Evolutionary conservation across 2,888 invertebrate genomes (phyloP).

Genomic region (Harpalus rufipes): DNA sequence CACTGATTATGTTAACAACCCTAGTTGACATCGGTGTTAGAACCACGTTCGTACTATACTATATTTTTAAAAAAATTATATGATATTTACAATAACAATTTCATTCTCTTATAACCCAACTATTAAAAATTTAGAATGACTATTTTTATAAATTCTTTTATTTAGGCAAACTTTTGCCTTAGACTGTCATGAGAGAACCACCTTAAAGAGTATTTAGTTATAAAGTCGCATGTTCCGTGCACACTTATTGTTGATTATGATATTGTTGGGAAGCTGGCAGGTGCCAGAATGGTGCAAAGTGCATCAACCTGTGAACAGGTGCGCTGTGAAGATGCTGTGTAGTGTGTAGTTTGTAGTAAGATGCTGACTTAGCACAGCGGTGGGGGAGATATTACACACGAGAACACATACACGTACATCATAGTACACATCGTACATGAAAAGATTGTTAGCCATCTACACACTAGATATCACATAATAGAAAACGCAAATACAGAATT

Average conservation of each 20-base stretch:
- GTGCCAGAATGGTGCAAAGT: conserved; percentile 39
- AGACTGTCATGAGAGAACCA: too few relatives aligned
- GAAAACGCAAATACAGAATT: neutral
- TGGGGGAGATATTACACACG: neutral
- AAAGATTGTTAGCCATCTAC: neutral
- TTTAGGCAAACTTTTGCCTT: too few relatives aligned
- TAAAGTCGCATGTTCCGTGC: neutral
- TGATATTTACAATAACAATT: too few relatives aligned
- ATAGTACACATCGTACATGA: neutral
- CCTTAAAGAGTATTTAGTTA: too few relatives aligned
- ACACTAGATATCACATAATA: neutral
- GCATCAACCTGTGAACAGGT: conserved; percentile 53
- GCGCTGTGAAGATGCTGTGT: conserved; percentile 5
- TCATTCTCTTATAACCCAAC: too few relatives aligned
- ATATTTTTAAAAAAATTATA: too few relatives aligned
- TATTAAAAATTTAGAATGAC: too few relatives aligned
- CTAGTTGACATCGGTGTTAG: too few relatives aligned
- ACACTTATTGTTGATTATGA: neutral
- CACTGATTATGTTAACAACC: too few relatives aligned
- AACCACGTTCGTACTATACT: too few relatives aligned
- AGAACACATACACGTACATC: neutral
- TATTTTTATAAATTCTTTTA: too few relatives aligned
- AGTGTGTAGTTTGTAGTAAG: neutral
- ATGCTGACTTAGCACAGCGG: neutral
- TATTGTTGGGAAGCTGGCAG: neutral